Base-by-base conservation (phyloP, 2,113 vertebrate species). In the Oceanites oceanicus region DNA sequence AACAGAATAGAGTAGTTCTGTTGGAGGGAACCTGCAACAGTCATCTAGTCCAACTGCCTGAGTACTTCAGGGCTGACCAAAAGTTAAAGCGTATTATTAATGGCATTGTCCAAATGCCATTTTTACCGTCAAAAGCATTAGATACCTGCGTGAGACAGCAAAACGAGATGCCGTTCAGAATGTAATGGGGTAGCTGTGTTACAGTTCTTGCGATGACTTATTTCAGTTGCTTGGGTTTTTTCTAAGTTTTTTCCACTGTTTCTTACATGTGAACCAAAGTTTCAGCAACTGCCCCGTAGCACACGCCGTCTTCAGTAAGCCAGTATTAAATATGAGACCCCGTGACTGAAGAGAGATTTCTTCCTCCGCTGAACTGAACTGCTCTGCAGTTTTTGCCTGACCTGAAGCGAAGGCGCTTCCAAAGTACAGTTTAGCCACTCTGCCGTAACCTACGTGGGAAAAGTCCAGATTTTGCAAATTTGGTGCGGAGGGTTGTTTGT, bases 391-490 rank as follows among this genome's bases (percentile, higher is more conserved):
- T 11, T 55, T 72, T 34, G 44, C 38, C 36, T 70, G 34, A 21
- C 18, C 36, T 38, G 40, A 32, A 19, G 22, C 5, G 26, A n/a
- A 68, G 52, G 14, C 6, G 34, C 42, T 62, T 63, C 29, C 34
- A 34, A 34, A 26, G 21, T 29, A 9, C 44, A 9, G 12, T 67
- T 70, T 88, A n/a, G 20, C 52, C 23, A 8, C 27, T 75, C 30
- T 44, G 30, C 80, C 21, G 8, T 27, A 6, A 38, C 11, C 52
- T 34, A 0, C 30, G 47, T 13, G 27, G 55, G 59, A 15, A 25
- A 34, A 66, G 6, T 18, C 26, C 19, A 2, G 0, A 2, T 62
- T 38, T 30, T 7, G 3, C 50, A 22, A 0, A 15, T 81, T 22
- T 62, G 36, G 10, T 79, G 9, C 4, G 0, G 13, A 8, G 34